Evolutionary conservation across 1,140 invertebrate species (phyloP), one percentile per base, ranked within the genome.

Genomic region (Trachelipus rathkii): DNA sequence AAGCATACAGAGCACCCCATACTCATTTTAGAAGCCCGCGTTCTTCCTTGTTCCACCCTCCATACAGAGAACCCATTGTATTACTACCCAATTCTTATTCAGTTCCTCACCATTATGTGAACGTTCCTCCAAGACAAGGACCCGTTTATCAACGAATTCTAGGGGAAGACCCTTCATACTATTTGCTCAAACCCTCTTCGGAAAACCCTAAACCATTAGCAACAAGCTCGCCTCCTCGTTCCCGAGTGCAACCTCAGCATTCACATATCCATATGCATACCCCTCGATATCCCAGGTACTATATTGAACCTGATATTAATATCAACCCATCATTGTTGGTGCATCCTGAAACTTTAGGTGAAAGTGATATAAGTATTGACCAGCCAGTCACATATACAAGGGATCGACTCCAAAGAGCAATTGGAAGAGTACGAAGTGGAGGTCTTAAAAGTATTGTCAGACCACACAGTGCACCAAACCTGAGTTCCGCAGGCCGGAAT

Each of bases 221-320:
- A 33, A 85, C 84, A 46, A 85, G 84, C 79, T 84, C 83, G 67
- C 84, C 84, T 24, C 82, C 82, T 53, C 73, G 80, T 72, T 78
- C 81, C 24, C 79, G 79, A 71, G 75, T 72, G 75, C 78, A 77
- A 75, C 82, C 81, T 88, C 89, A 2, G 84, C 89, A 8, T 89
- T 91, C 79, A 74, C 78, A 76, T 74, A 46, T 44, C 72, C 74
- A 71, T 33, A 73, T 24, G 13, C 44, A 46, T 68, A 33, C 19
- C 72, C 44, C 78, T 43, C 76, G 71, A 76, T 72, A 73, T 74
- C 71, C 75, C 74, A 72, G 76, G 71, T 75, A 71, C 44, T 21
- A 24, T 21, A 10, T n/a, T 19, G 45, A 73, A 75, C 74, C 77
- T 43, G 74, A 74, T 74, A 72, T 60, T 77, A 76, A 73, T 45